These are phyloP conservation scores for Ceuthmochares aereus DNA, from an alignment of 2,113 vertebrate species.

Conservation along the genomic window DNA sequence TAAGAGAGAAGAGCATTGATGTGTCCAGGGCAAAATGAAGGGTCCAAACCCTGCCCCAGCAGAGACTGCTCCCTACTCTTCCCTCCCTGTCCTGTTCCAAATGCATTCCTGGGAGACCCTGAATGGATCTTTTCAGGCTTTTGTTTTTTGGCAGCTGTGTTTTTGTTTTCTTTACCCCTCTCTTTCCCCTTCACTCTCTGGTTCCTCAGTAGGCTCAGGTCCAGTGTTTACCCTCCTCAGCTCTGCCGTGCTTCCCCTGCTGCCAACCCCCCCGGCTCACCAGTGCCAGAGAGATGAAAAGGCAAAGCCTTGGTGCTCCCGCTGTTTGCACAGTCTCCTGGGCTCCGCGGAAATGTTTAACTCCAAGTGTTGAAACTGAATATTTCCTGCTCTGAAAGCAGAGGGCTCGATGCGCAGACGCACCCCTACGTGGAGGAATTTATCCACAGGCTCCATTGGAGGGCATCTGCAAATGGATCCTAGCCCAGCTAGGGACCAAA, in stretches of 20 bases:
- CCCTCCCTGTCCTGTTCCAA: constrained; percentile 36
- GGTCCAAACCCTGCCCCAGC: background rate
- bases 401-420: background rate
- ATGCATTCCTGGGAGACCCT: constrained; percentile 46
- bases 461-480: background rate
- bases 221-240: constrained; percentile 63
- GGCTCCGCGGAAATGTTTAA: constrained; percentile 67
- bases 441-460: background rate
- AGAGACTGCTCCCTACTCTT: background rate
- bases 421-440: constrained; percentile 19
- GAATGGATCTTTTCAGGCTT: constrained; percentile 67
- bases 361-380: constrained; percentile 64
- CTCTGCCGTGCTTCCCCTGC: constrained; percentile 42
- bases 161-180: constrained; percentile 73
- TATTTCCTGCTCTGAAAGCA: constrained; percentile 69
- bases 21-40: background rate
- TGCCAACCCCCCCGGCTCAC: constrained; percentile 11
- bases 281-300: constrained; percentile 72
- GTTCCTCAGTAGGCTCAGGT: constrained; percentile 55
- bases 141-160: constrained; percentile 75
- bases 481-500: background rate
- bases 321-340: constrained; percentile 53
- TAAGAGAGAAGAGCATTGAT: background rate
- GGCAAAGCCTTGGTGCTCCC: constrained; percentile 7
- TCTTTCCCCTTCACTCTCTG: constrained; percentile 39